Evolutionary conservation across 2,797 vertebrate genomes (phyloP), one percentile per base, ranked within the genome.

Genomic region (Kryptopterus vitreolus): DNA sequence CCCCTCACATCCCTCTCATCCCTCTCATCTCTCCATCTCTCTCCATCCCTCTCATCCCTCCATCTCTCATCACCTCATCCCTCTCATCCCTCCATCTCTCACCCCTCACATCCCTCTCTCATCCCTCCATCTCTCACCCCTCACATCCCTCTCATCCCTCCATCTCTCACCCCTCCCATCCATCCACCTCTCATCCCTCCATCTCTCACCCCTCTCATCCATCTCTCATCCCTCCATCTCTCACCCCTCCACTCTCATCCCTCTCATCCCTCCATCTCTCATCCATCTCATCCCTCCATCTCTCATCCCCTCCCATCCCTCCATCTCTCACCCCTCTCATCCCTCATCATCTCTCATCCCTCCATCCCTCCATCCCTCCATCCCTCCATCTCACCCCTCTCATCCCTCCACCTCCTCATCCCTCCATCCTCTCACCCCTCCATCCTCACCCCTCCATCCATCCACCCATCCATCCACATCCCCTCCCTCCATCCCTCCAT

Each of bases 121-220:
- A 81, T 88, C 88, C 29, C 58, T 93, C 84, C 88, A 82, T 88
- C 78, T 87, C 29, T 18, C 59, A n/a, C 9, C 53, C 53, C 61
- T 63, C 29, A n/a, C n/a, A n/a, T n/a, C n/a, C n/a, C n/a, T n/a
- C n/a, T n/a, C n/a, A n/a, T n/a, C n/a, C n/a, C n/a, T n/a, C n/a
- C n/a, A n/a, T n/a, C n/a, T n/a, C n/a, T n/a, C n/a, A n/a, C n/a
- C n/a, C n/a, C n/a, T n/a, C n/a, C n/a, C n/a, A n/a, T n/a, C n/a
- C n/a, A n/a, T n/a, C n/a, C n/a, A n/a, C n/a, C n/a, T n/a, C n/a
- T n/a, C n/a, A n/a, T n/a, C n/a, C n/a, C n/a, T n/a, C n/a, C n/a
- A n/a, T n/a, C n/a, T n/a, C n/a, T n/a, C n/a, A n/a, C n/a, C n/a
- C n/a, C n/a, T n/a, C n/a, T n/a, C n/a, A n/a, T n/a, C n/a, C n/a